Conservation (phyloP, 1,140 invertebrate species). For the Calosoma granatense region DNA sequence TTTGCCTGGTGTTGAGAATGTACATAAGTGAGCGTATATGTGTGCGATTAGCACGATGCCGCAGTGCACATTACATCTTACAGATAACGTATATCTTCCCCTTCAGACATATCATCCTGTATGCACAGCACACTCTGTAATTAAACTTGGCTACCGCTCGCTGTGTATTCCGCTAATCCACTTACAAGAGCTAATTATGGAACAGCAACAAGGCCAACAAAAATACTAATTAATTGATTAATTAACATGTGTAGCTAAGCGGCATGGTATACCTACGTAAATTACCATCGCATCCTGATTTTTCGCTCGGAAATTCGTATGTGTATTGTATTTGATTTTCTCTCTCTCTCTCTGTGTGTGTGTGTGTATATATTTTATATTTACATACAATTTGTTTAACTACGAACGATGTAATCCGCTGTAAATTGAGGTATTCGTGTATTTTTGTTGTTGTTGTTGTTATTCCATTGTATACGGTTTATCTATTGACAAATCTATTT, state of each 20-base stretch:
- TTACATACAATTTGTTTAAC: no score
- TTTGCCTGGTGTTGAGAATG: not conserved
- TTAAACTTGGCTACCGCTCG: not conserved
- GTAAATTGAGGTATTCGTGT: no score
- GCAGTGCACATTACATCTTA: not conserved
- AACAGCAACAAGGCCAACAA: not conserved
- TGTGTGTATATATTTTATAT: no score
- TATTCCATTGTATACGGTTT: no score
- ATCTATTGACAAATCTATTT: no score
- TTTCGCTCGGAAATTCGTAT: no score
- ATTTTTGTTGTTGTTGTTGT: no score
- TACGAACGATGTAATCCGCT: no score
- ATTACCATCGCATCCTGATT: no score
- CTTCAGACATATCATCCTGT: slow-evolving; percentile 1
- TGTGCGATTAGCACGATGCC: not conserved
- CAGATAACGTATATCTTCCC: not conserved
- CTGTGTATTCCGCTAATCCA: not conserved
- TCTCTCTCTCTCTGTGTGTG: no score
- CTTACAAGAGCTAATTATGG: slow-evolving; percentile 4
- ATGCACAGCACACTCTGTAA: slow-evolving; percentile 1
- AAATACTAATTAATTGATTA: not conserved
- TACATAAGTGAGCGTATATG: not conserved
- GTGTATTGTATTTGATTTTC: no score
- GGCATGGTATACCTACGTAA: no score
- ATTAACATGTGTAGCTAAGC: not conserved